Evolutionary conservation across 2,888 invertebrate species (phyloP).

Genomic region (Ophioninae sp.): DNA sequence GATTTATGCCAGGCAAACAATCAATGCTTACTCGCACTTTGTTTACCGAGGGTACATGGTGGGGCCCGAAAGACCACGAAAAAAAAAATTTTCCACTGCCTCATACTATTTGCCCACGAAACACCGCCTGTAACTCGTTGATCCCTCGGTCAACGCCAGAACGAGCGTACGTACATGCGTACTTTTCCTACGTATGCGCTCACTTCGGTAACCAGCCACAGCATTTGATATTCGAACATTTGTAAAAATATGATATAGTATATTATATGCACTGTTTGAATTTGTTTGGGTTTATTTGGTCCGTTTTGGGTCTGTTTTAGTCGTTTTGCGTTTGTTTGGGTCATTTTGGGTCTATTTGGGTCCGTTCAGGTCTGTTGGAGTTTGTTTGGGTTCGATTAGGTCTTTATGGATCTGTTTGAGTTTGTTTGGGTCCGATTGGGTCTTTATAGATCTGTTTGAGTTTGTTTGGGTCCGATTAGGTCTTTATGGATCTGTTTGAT

Average conservation of each 20-base stretch:
- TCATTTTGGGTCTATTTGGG: too few species aligned
- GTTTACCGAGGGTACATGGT: constrained; percentile 21
- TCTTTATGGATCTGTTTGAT: too few species aligned
- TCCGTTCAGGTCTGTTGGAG: too few species aligned
- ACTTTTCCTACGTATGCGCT: neutral
- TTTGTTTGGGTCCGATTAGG: too few species aligned
- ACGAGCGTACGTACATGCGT: constrained; percentile 18
- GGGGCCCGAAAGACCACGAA: constrained; percentile 24
- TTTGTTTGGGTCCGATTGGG: too few species aligned
- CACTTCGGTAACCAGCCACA: neutral
- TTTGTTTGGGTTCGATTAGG: too few species aligned
- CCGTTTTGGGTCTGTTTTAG: too few species aligned
- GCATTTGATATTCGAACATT: neutral
- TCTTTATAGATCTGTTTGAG: neutral
- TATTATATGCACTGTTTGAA: neutral
- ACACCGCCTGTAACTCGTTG: constrained; percentile 43
- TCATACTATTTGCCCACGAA: constrained; percentile 42
- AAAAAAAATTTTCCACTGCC: constrained; percentile 45
- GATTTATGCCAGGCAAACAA: constrained; percentile 32
- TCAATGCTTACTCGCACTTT: constrained; percentile 26
- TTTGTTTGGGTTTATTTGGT: too few species aligned
- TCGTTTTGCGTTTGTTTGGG: too few species aligned
- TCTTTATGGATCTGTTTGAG: too few species aligned
- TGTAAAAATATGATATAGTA: neutral
- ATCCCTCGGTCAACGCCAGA: constrained; percentile 42